phyloP scores from a whole-genome alignment of 2,888 invertebrate species.

The Microplitis manilae region DNA sequence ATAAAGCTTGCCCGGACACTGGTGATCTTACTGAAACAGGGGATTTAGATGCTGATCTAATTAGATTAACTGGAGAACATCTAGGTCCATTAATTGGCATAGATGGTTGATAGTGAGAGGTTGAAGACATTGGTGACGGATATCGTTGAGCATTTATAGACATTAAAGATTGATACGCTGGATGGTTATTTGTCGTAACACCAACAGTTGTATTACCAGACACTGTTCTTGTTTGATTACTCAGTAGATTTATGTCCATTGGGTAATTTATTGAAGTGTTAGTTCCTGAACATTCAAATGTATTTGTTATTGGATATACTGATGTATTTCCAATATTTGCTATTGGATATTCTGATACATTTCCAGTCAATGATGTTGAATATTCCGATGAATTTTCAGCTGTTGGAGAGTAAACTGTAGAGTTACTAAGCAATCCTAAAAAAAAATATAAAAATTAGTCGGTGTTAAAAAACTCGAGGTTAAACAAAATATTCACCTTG shows the following conservation, averaged over 20 bases:
- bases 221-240: not conserved
- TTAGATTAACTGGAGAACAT: no score
- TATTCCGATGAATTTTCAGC: not conserved
- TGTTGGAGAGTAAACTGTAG: not conserved
- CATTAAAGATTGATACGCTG: not conserved
- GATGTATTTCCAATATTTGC: not conserved
- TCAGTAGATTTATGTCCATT: not conserved
- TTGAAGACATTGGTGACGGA: not conserved
- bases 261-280: not conserved
- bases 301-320: not conserved
- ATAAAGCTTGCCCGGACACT: no score
- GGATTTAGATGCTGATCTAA: no score
- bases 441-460: not conserved
- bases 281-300: not conserved
- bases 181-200: not conserved
- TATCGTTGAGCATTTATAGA: not conserved
- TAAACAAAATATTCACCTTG: not conserved
- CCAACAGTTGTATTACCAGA: not conserved
- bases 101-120: not conserved
- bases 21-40: no score
- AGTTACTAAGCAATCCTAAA: not conserved
- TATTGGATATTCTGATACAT: not conserved
- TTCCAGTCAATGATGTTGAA: no score
- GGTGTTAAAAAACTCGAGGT: not conserved
- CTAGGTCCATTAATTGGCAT: not conserved